These are phyloP conservation scores for Charaxes varanes DNA, from an alignment of 1,140 invertebrate species.

Conservation along the genomic window DNA sequence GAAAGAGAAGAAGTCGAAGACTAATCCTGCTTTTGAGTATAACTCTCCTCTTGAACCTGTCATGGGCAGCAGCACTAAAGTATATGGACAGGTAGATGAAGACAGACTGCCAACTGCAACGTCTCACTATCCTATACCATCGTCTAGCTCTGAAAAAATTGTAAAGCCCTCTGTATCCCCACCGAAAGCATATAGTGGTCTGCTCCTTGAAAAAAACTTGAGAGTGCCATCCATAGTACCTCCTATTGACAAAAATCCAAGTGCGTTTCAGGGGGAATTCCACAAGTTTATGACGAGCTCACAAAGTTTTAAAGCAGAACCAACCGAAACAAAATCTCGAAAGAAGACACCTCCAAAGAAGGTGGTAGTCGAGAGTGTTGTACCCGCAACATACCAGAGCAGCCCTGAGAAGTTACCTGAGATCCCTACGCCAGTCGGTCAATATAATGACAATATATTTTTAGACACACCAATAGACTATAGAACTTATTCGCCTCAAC, in stretches of 20 bases:
- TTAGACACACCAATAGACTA: slow-evolving; percentile 49
- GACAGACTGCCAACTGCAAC: slow-evolving; percentile 4
- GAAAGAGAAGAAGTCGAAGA: slow-evolving; percentile 43
- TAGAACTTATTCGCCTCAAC: slow-evolving; percentile 25
- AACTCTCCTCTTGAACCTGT: slow-evolving; percentile 40
- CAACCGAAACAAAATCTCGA: background rate
- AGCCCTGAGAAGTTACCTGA: slow-evolving; percentile 16
- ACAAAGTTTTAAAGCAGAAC: slow-evolving; percentile 9
- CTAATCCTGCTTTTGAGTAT: slow-evolving; percentile 41
- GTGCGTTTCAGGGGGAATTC: slow-evolving; percentile 55
- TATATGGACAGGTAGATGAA: slow-evolving; percentile 13
- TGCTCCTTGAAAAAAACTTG: slow-evolving; percentile 26
- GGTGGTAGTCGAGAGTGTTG: slow-evolving; percentile 17
- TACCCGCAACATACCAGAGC: slow-evolving; percentile 7
- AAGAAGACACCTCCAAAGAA: slow-evolving; percentile 15
- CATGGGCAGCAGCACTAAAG: slow-evolving; percentile 23
- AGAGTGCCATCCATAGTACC: slow-evolving; percentile 32
- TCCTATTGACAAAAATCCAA: slow-evolving; percentile 51
- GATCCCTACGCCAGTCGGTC: slow-evolving; percentile 42
- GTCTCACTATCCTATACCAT: background rate
- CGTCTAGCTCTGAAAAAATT: background rate
- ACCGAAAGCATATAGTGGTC: slow-evolving; percentile 25
- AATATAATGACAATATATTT: slow-evolving; percentile 61
- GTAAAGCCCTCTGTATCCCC: slow-evolving; percentile 10
- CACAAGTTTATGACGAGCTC: slow-evolving; percentile 48